Evolutionary conservation across 2,113 vertebrate genomes (phyloP), one percentile per base, ranked within the genome.

Genomic region (Elephas maximus): DNA sequence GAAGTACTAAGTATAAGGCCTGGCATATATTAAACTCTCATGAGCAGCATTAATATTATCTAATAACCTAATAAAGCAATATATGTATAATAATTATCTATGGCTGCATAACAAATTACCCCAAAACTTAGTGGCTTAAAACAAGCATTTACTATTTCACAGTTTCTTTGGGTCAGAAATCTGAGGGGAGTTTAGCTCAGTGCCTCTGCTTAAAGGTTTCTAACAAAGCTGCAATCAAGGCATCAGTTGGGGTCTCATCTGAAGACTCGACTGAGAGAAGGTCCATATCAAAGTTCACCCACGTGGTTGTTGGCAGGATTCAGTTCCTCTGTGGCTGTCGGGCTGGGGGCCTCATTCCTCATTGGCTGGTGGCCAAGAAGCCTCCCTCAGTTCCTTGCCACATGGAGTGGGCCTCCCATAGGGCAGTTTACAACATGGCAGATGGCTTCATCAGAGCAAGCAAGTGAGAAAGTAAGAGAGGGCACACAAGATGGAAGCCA

Each of bases 11-110:
- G 86, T 57, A 74, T 11, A 45, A 82, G 44, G 77, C 24, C 8
- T 60, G 45, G 3, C 6, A 63, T 44, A 3, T 33, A 84, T 53
- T 93, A 78, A 88, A 10, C 67, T 90, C 18, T 48, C 76, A 78
- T 77, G 37, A 57, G 62, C 69, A 74, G 41, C 37, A 30, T 78
- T 65, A 88, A 62, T 48, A 80, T 60, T 69, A 88, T 62, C 86
- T 79, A 80, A 71, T 37, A 83, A 88, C 21, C 57, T 80, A 94
- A 93, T 3, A 69, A 53, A 93, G 28, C 37, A 91, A 81, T 57
- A 69, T 78, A 45, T 87, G 20, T 51, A 41, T 53, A 44, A 73
- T 79, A 48, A 21, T 82, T 62, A 44, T 26, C 33, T 77, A 74
- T 8, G 62, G 62, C 53, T 79, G 11, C 5, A 23, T 74, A 82